A percentile compares a stretch with the other conserved stretches of the same genome.
Conservation (phyloP, 2,797 vertebrate species). For the Denticeps clupeoides region DNA sequence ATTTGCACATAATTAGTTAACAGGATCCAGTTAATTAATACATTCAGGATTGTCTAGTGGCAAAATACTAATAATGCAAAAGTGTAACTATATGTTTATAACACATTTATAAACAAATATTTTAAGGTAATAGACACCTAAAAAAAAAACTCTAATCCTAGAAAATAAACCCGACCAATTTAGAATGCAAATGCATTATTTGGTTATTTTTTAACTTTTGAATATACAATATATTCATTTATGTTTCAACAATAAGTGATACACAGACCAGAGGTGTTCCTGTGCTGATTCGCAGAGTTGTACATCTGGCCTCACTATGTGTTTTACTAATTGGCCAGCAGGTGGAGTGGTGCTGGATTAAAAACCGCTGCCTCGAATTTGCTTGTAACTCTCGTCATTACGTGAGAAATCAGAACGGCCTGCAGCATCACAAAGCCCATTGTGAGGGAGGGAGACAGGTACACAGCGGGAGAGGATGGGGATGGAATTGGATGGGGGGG, state of each 20-base stretch:
- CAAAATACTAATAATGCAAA: neutral
- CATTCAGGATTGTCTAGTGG: slow-evolving; percentile 21
- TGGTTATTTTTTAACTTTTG: neutral
- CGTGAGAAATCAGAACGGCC: too few relatives aligned
- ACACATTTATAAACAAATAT: neutral
- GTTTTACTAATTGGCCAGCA: slow-evolving; percentile 28
- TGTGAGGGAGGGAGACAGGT: slow-evolving; percentile 15
- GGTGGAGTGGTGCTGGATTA: slow-evolving; percentile 21
- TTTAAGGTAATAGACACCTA: neutral
- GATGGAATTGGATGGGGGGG: slow-evolving; percentile 10
- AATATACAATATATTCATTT: neutral
- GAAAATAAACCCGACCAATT: too few relatives aligned
- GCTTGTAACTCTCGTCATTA: slow-evolving; percentile 6
- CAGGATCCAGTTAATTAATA: slow-evolving; percentile 42
- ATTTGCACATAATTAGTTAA: slow-evolving; percentile 52
- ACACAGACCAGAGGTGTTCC: too few relatives aligned
- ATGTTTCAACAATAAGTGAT: too few relatives aligned
- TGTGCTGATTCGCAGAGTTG: too few relatives aligned
- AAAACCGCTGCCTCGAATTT: slow-evolving; percentile 7
- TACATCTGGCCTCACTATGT: slow-evolving; percentile 2
- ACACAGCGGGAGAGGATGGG: slow-evolving; percentile 11
- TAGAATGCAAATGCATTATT: too few relatives aligned
- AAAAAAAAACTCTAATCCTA: too few relatives aligned
- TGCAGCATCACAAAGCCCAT: slow-evolving; percentile 29
- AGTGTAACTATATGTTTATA: slow-evolving; percentile 8